phyloP scores from a whole-genome alignment of 2,113 vertebrate genomes.

The Grallaria varia region DNA sequence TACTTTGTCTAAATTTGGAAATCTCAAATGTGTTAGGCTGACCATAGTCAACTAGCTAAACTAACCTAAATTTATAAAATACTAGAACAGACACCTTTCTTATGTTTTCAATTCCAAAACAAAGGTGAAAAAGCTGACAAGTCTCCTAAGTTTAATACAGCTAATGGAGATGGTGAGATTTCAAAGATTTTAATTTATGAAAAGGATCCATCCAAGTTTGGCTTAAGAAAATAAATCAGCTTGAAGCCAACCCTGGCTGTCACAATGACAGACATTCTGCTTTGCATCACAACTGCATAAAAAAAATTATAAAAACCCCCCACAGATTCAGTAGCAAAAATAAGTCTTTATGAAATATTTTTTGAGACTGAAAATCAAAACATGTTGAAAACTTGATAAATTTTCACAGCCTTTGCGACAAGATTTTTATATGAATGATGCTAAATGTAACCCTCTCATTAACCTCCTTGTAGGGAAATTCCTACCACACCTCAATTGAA shows the following conservation, averaged over 20 bases:
- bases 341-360: not conserved
- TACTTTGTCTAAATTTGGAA: not conserved
- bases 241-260: not conserved
- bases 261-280: not conserved
- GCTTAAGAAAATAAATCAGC: not conserved
- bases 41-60: not conserved
- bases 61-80: not conserved
- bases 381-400: not conserved
- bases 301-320: no score
- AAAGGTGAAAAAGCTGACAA: not conserved
- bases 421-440: conserved; percentile 54
- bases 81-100: not conserved
- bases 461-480: conserved; percentile 73
- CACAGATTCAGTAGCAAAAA: not conserved
- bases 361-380: not conserved
- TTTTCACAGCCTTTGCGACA: conserved; percentile 62
- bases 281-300: not conserved
- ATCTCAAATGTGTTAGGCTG: not conserved
- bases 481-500: conserved; percentile 72
- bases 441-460: conserved; percentile 70
- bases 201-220: not conserved
- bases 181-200: not conserved
- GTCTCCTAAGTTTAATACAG: not conserved
- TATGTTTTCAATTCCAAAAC: not conserved
- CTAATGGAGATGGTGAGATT: not conserved